A percentile compares a stretch with the other conserved stretches of the same genome.
Evolutionary conservation across 2,888 invertebrate genomes (phyloP).

Genomic region (Callinectes sapidus): DNA sequence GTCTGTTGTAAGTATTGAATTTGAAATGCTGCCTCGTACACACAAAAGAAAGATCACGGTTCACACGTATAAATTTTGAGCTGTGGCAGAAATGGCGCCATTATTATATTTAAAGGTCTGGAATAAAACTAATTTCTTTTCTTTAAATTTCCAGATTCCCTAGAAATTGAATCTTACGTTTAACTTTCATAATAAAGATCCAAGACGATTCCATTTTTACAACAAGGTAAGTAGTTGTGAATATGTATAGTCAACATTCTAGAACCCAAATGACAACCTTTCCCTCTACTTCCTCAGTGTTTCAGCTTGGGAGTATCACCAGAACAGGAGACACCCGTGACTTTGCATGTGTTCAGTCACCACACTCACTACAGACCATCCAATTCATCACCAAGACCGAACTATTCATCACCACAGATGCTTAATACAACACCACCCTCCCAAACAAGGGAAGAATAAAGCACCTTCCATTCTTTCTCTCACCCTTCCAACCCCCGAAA

Average conservation of each 20-base stretch:
- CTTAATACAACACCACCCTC: neutral
- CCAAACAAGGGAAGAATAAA: neutral
- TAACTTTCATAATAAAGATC: neutral
- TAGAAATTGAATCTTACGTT: neutral
- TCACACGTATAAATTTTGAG: neutral
- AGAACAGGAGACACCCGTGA: neutral
- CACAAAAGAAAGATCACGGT: neutral
- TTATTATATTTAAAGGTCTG: neutral
- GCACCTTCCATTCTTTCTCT: neutral
- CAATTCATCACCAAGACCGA: neutral
- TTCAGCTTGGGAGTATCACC: neutral
- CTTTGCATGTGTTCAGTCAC: neutral
- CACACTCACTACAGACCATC: neutral
- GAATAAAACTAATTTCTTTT: neutral
- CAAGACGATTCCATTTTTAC: neutral
- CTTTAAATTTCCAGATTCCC: neutral
- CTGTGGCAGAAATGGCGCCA: neutral
- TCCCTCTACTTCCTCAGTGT: neutral
- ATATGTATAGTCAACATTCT: neutral
- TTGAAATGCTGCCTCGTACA: neutral
- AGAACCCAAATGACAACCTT: neutral
- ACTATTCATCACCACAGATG: neutral
- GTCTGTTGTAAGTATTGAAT: neutral
- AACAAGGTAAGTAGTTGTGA: neutral
- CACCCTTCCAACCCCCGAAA: neutral